Evolutionary conservation across 1,140 invertebrate genomes (phyloP), one percentile per base, ranked within the genome.

Genomic region (Campodea augens): DNA sequence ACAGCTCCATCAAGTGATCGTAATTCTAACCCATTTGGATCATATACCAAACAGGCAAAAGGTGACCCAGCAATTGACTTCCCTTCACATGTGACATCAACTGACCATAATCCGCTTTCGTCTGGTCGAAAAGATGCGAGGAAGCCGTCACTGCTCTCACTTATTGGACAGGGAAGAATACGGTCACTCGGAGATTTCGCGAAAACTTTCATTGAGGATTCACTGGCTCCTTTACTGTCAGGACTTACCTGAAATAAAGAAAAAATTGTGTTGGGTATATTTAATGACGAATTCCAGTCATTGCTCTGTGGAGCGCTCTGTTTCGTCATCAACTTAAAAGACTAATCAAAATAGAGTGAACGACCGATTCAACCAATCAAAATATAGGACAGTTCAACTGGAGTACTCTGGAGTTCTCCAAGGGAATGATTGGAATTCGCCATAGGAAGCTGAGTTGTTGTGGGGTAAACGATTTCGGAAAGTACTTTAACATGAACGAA

Each of bases 11-110:
- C 3, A n/a, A 19, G 24, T 25, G 12, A 7, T 58, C 68, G 68
- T 41, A 89, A 78, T 47, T 81, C 76, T 13, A 95, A 78, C 13
- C 85, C 81, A 49, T 86, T 78, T 1, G 92, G 84, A 64, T 98
- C 92, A 55, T 92, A 98, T 0, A 98, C 92, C 57, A 92, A 87
- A 58, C 93, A 97, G 1, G 83, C 86, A 63, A 96, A 98, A 2
- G 93, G 93, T 43, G 89, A 89, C 38, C 91, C 92, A 60, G 87
- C 81, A 52, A 98, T 96, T 59, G 96, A 87, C 57, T 89, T 81
- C 27, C 85, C 87, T 55, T 93, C 88, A 60, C 96, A 96, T 19
- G 84, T 79, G 46, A 98, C 92, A 49, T 83, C 82, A 42, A 98
- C 91, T 51, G 85, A 81, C 91, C 92, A 98, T 55, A 91, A 84